Conservation (phyloP, 1,140 invertebrate genomes). For the Nixonia krombeini region DNA sequence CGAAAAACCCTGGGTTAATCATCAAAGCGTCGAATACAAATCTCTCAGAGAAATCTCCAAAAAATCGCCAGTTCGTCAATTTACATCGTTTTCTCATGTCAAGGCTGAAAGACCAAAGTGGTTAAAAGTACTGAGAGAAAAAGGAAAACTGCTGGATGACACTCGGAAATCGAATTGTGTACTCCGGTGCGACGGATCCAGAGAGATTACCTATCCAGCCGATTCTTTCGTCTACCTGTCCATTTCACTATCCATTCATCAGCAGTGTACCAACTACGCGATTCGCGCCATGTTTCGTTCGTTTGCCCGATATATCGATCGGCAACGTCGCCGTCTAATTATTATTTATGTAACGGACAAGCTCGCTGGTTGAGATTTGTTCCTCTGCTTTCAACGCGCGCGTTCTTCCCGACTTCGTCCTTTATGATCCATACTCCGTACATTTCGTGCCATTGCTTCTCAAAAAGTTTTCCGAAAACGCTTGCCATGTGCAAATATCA, state of each 20-base stretch:
- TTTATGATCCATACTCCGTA: too few species aligned
- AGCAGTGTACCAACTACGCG: slow-evolving; percentile 48
- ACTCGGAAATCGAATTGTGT: slow-evolving; percentile 63
- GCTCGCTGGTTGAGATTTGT: slow-evolving; percentile 64
- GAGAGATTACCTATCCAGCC: slow-evolving; percentile 50
- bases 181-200: slow-evolving; percentile 26
- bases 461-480: too few species aligned
- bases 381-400: slow-evolving; percentile 58
- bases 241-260: slow-evolving; percentile 33
- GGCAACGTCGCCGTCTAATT: slow-evolving; percentile 60
- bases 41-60: too few species aligned
- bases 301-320: slow-evolving; percentile 63
- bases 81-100: too few species aligned
- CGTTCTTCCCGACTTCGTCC: too few species aligned
- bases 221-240: slow-evolving; percentile 46
- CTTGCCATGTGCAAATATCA: too few species aligned
- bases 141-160: slow-evolving; percentile 47
- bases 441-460: too few species aligned
- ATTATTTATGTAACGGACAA: slow-evolving; percentile 66
- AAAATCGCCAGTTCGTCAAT: too few species aligned
- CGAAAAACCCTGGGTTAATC: too few species aligned
- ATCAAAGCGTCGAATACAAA: too few species aligned
- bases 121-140: slow-evolving; percentile 6
- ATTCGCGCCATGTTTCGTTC: slow-evolving; percentile 59
- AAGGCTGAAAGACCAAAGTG: slow-evolving; percentile 6